Percentiles rank a stretch among this genome's conserved stretches.
Evolutionary conservation across 2,113 vertebrate species (phyloP).

Genomic region (Labeo rohita): DNA sequence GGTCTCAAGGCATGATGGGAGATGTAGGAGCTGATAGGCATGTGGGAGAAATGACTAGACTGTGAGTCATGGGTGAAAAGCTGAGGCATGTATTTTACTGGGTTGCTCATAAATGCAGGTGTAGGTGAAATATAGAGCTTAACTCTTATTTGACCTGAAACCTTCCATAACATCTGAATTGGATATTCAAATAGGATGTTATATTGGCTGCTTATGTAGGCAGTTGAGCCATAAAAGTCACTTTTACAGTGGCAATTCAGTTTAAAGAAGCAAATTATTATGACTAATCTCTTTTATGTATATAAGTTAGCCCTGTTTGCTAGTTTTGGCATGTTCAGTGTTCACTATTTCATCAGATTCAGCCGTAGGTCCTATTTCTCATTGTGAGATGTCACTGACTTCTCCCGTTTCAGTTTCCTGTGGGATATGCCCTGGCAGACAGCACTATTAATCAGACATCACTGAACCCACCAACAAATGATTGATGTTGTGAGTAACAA

Average conservation of each 20-base stretch:
- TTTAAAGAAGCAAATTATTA: not conserved
- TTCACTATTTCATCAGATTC: not conserved
- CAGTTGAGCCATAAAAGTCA: not conserved
- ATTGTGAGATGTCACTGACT: constrained; percentile 1
- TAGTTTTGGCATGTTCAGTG: not conserved
- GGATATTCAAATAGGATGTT: not conserved
- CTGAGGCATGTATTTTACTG: constrained; percentile 24
- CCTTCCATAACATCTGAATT: not conserved
- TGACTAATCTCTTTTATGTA: not conserved
- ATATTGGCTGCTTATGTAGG: not conserved
- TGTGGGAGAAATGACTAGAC: constrained; percentile 18
- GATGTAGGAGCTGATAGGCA: constrained; percentile 38
- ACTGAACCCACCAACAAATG: constrained; percentile 34
- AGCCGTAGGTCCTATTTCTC: not conserved
- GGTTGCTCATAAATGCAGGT: constrained; percentile 18
- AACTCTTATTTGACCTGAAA: not conserved
- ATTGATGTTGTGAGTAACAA: constrained; percentile 46
- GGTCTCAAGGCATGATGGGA: constrained; percentile 42
- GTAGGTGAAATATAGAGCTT: not conserved
- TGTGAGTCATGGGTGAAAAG: constrained; percentile 43
- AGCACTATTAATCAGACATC: constrained; percentile 36
- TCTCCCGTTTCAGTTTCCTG: constrained; percentile 16
- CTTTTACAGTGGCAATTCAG: not conserved
- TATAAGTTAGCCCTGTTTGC: not conserved
- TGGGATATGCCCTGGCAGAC: constrained; percentile 41